Percentiles rank a stretch among this genome's conserved stretches.
Conservation (phyloP, 2,888 invertebrate genomes). For the Monopis laevigella region DNA sequence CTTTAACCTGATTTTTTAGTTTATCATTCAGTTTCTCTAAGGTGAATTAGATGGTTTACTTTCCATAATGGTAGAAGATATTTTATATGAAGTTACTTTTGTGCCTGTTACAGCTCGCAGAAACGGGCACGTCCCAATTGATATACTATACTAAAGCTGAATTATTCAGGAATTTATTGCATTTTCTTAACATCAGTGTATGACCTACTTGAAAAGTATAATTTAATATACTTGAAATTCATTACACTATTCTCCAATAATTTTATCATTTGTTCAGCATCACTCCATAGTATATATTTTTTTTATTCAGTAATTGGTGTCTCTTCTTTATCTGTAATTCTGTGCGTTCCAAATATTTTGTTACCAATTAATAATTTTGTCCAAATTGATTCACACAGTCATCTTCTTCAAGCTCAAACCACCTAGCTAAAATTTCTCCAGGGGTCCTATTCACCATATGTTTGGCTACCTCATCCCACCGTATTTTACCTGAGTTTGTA, state of each 20-base stretch:
- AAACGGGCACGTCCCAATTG: no score
- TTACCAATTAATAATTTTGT: background rate
- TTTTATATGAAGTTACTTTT: no score
- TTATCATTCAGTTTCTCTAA: conserved; percentile 3
- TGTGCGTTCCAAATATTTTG: background rate
- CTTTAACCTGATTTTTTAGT: background rate
- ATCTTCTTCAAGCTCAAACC: conserved; percentile 4
- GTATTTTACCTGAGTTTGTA: background rate
- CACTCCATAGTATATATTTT: background rate
- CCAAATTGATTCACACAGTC: conserved; percentile 5
- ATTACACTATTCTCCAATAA: no score
- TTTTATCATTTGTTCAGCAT: no score
- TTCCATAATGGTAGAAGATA: no score
- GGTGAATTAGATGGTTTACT: background rate
- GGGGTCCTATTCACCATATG: background rate
- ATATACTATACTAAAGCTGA: no score
- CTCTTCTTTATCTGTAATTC: background rate
- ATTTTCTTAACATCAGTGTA: no score
- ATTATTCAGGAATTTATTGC: no score
- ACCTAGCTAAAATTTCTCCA: background rate
- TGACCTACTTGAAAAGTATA: no score
- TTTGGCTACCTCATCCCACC: background rate
- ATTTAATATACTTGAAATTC: no score
- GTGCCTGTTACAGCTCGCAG: no score
- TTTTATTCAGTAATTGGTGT: background rate